Evolutionary conservation across 2,113 vertebrate genomes (phyloP).

Genomic region (Halichoerus grypus): DNA sequence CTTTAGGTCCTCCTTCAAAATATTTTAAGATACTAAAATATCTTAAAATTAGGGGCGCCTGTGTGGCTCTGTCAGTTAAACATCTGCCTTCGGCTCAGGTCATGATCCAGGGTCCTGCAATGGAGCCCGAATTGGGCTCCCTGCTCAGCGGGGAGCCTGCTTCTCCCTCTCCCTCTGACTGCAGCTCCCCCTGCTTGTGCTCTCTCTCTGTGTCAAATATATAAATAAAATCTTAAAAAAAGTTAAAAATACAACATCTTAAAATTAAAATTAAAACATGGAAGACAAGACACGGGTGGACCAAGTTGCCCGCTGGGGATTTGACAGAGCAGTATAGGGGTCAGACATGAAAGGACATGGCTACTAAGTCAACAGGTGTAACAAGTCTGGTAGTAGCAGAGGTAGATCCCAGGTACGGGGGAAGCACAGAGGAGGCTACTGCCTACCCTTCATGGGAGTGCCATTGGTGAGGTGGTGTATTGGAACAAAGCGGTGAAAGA

Average conservation of each 20-base stretch:
- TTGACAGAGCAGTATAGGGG: neutral
- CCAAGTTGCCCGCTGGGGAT: neutral
- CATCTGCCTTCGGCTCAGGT: neutral
- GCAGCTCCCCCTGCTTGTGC: neutral
- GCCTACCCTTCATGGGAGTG: neutral
- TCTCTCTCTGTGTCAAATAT: neutral
- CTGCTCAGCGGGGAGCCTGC: neutral
- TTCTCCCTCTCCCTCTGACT: neutral
- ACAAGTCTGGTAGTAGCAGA: neutral
- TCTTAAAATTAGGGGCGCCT: neutral
- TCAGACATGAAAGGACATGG: neutral
- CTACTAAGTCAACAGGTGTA: neutral
- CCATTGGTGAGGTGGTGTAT: neutral
- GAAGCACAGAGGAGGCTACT: neutral
- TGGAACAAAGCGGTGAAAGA: neutral
- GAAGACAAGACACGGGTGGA: neutral
- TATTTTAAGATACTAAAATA: neutral
- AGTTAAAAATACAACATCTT: neutral
- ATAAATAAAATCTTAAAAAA: neutral
- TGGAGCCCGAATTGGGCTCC: neutral
- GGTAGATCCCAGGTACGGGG: accelerated
- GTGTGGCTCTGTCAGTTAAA: neutral
- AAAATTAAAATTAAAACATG: neutral
- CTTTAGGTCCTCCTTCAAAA: neutral
- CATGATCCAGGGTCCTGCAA: neutral